These are phyloP conservation scores for Eupithecia vulgata DNA, from an alignment of 2,888 invertebrate species.

Conservation along the genomic window DNA sequence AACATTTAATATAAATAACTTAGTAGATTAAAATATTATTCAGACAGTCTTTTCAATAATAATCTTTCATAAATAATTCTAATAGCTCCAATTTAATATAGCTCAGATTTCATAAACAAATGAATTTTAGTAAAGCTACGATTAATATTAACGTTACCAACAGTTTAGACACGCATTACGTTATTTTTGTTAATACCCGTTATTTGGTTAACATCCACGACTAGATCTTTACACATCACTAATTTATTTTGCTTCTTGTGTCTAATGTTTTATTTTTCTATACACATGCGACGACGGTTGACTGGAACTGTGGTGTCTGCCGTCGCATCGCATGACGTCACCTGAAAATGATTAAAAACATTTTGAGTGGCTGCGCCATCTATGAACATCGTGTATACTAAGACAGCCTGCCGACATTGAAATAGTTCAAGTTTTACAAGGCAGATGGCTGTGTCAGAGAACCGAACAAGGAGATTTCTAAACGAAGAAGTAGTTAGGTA, in stretches of 20 bases:
- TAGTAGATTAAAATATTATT: conserved; percentile 38
- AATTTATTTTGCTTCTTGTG: too few relatives aligned
- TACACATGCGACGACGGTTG: conserved; percentile 80
- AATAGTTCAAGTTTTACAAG: not conserved
- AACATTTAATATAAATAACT: conserved; percentile 19
- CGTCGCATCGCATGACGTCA: conserved; percentile 78
- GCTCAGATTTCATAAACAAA: conserved; percentile 32
- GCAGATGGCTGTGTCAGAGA: not conserved
- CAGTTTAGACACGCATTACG: conserved; percentile 1
- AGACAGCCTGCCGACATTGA: not conserved
- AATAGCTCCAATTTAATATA: conserved; percentile 37
- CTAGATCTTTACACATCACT: conserved; percentile 27
- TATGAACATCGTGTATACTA: not conserved
- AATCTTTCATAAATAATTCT: conserved; percentile 31
- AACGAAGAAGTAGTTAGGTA: too few relatives aligned
- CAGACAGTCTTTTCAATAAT: conserved; percentile 49
- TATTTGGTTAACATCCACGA: conserved; percentile 31
- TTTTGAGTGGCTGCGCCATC: not conserved
- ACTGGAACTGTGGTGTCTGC: conserved; percentile 74
- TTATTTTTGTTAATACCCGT: conserved; percentile 24
- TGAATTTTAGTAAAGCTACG: conserved; percentile 22
- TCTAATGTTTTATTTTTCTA: conserved; percentile 45
- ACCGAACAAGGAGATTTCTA: not conserved
- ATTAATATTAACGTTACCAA: not conserved
- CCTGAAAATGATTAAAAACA: conserved; percentile 53